Base-by-base conservation (phyloP, 2,113 vertebrate genomes). In the Bubalus kerabau region DNA sequence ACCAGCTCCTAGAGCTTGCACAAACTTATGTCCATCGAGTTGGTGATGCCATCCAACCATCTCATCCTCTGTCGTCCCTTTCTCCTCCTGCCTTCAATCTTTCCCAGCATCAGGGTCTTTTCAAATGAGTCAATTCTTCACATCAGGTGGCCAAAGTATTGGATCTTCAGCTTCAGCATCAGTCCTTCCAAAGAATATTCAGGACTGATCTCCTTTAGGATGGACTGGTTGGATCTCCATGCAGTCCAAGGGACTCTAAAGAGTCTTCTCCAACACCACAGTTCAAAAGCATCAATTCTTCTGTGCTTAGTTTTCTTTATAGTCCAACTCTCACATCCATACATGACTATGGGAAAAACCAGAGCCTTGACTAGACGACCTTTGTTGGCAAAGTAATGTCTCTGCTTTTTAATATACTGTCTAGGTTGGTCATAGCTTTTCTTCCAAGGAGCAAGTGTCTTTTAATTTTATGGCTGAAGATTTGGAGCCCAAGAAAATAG, bases 291-390 rank as follows among this genome's bases (percentile, higher is more conserved):
- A 67, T 67, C 32, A 67, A 21, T 36, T 67, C 64, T 67, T 67
- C 9, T 0, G 64, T 0, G 0, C 64, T 67, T 8, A 36, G 32
- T 5, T 67, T 67, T 67, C 32, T 67, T 67, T 19, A 67, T 36
- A 36, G 64, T 67, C 8, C 64, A 67, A 36, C 17, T 67, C 62
- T 67, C 32, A 67, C 64, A 36, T 67, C 64, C 64, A 67, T n/a
- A 36, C 17, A 67, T 36, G 32, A 36, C 32, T 36, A 67, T 40
- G 3, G 64, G 8, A 67, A 67, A 67, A 36, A 67, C 32, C 32
- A 36, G 2, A 67, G 32, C 64, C n/a, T 67, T 4, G 16, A 67
- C 64, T 67, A 36, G 4, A 36, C 0, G 32, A 36, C 17, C 17
- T 67, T 67, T 67, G 32, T 36, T 5, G 17, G 64, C 17, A 67